A percentile compares a stretch with the other conserved stretches of the same genome.
Conservation (phyloP, 2,797 vertebrate genomes). For the Sebastolobus altivelis region DNA sequence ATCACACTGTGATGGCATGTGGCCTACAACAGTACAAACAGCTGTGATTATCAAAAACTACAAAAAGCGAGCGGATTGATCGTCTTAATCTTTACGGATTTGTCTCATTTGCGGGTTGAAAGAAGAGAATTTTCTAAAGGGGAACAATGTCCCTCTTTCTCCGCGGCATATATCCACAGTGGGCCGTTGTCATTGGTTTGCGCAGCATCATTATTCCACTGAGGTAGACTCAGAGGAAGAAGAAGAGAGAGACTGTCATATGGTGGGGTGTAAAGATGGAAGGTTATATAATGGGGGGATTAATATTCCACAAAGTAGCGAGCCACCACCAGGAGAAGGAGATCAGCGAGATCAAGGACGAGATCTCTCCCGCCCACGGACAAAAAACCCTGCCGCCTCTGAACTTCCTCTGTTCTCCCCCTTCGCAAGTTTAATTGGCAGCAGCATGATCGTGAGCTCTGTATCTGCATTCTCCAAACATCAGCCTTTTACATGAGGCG, state of each 20-base stretch:
- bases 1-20: conserved; percentile 1
- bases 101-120: conserved; percentile 15
- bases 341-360: conserved; percentile 79
- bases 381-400: conserved; percentile 69
- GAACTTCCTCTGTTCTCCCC: conserved; percentile 70
- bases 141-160: conserved; percentile 3
- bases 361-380: conserved; percentile 79
- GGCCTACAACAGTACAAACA: not conserved
- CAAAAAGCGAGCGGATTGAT: conserved; percentile 9
- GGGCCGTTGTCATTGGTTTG: conserved; percentile 21
- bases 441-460: conserved; percentile 60
- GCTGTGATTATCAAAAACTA: not conserved
- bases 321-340: conserved; percentile 72
- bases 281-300: conserved; percentile 79
- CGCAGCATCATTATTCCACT: conserved; percentile 51
- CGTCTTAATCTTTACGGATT: conserved; percentile 26
- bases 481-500: conserved; percentile 55
- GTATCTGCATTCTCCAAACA: conserved; percentile 76
- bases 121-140: conserved; percentile 20
- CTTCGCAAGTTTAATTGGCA: conserved; percentile 78
- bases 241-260: conserved; percentile 45
- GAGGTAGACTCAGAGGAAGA: conserved; percentile 38
- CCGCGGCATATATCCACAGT: conserved; percentile 14
- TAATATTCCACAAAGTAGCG: conserved; percentile 79
- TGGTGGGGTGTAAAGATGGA: conserved; percentile 65